Percentiles rank a stretch among this genome's conserved stretches.
Evolutionary conservation across 2,888 invertebrate species (phyloP).

Genomic region (Mongoloraphidia duomilia): DNA sequence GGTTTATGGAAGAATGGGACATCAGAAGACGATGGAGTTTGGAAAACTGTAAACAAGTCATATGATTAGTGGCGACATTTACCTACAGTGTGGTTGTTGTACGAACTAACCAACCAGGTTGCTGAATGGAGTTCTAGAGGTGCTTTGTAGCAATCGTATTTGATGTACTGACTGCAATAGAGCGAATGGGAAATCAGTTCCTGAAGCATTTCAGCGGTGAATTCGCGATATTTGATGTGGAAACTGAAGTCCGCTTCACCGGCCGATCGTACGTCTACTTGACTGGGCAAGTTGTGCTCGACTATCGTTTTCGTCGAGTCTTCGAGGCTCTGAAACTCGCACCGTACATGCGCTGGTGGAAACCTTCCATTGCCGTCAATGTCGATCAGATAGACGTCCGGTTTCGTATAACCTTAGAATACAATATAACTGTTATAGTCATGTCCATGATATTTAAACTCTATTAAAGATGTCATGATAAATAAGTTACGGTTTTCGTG

Average conservation of each 20-base stretch:
- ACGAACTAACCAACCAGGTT: slow-evolving; percentile 79
- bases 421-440: neutral
- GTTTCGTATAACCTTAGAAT: slow-evolving; percentile 55
- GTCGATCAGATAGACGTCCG: slow-evolving; percentile 84
- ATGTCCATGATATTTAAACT: too few species aligned
- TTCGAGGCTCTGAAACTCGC: slow-evolving; percentile 78
- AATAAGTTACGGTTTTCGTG: too few species aligned
- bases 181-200: slow-evolving; percentile 79
- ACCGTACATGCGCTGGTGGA: slow-evolving; percentile 82
- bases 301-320: slow-evolving; percentile 78
- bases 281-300: slow-evolving; percentile 80
- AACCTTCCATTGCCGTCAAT: slow-evolving; percentile 88
- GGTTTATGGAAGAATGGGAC: too few species aligned
- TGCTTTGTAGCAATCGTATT: slow-evolving; percentile 81
- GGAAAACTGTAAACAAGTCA: too few species aligned
- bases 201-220: slow-evolving; percentile 81
- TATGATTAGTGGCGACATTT: slow-evolving; percentile 23
- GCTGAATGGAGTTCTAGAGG: slow-evolving; percentile 75
- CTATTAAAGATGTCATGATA: too few species aligned
- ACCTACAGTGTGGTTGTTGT: slow-evolving; percentile 62
- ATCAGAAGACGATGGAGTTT: too few species aligned
- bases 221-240: slow-evolving; percentile 76
- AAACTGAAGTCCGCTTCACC: slow-evolving; percentile 70
- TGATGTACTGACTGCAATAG: slow-evolving; percentile 78
- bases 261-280: slow-evolving; percentile 72